Evolutionary conservation across 2,113 vertebrate genomes (phyloP), one percentile per base, ranked within the genome.

Genomic region (Baryphthengus martii): DNA sequence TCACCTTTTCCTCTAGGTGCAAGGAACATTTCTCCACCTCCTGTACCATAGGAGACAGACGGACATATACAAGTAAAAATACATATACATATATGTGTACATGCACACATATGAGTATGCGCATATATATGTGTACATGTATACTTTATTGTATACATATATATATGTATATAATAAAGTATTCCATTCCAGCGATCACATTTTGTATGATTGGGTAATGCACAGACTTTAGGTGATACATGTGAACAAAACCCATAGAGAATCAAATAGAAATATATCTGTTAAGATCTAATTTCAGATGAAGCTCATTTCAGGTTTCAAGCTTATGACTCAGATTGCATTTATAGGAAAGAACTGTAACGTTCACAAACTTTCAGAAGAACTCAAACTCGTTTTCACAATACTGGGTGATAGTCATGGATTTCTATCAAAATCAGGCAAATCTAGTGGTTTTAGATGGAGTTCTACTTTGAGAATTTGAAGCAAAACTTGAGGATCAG

Each of bases 71-170:
- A 75, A 70, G 25, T 24, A 25, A 35, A 63, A 85, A 59, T 15
- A 49, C 11, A 18, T 8, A 40, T 59, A 50, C 5, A 10, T 13
- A 17, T 67, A 35, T 17, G 11, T 23, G 9, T 63, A 45, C 5
- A 55, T 2, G 2, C 7, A 37, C 0, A 0, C 19, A 39, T 42
- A 28, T 44, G 14, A n/a, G 8, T 39, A 50, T 15, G 25, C 37
- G n/a, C n/a, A n/a, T n/a, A n/a, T n/a, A n/a, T n/a, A n/a, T n/a
- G n/a, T n/a, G n/a, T n/a, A n/a, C n/a, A n/a, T n/a, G n/a, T n/a
- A n/a, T n/a, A n/a, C n/a, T n/a, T n/a, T n/a, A n/a, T n/a, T n/a
- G n/a, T n/a, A n/a, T n/a, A n/a, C n/a, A n/a, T n/a, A 35, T 11
- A 50, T 50, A 50, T 56, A 56, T 53, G 52, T 28, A 53, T 16